Conservation (phyloP, 2,113 vertebrate species). For the Circaetus gallicus region DNA sequence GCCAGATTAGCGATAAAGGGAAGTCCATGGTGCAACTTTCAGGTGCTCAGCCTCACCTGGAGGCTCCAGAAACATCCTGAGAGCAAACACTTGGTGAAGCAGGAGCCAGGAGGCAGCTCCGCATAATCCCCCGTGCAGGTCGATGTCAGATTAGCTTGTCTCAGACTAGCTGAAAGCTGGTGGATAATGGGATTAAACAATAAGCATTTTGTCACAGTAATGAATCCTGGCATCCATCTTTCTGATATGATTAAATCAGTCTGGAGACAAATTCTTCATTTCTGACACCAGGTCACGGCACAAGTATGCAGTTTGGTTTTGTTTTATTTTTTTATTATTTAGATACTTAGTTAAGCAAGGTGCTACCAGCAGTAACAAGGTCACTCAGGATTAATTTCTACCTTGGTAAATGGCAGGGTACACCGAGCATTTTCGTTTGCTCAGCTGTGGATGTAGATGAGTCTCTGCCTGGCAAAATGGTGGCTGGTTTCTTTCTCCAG, state of each 20-base stretch:
- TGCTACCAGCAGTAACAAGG: background rate
- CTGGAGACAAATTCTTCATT: constrained; percentile 20
- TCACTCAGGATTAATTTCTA: background rate
- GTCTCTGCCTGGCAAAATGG: background rate
- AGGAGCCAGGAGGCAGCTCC: background rate
- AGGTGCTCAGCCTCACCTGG: background rate
- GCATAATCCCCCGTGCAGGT: background rate
- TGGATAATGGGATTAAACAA: constrained; percentile 37
- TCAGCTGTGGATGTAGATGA: background rate
- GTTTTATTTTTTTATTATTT: background rate
- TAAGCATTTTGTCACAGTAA: constrained; percentile 46
- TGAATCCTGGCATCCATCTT: constrained; percentile 41
- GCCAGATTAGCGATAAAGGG: background rate
- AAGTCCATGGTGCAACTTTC: background rate
- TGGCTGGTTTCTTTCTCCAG: background rate
- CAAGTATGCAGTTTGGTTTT: background rate
- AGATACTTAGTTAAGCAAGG: background rate
- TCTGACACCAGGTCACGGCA: background rate
- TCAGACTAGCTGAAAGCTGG: background rate
- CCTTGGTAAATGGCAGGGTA: background rate
- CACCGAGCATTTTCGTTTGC: accelerated
- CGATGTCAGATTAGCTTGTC: background rate
- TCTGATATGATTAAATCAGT: constrained; percentile 50
- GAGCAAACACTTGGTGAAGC: background rate
- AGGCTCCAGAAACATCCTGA: background rate